phyloP scores from a whole-genome alignment of 2,113 vertebrate genomes.

The Rhinopomastus cyanomelas region DNA sequence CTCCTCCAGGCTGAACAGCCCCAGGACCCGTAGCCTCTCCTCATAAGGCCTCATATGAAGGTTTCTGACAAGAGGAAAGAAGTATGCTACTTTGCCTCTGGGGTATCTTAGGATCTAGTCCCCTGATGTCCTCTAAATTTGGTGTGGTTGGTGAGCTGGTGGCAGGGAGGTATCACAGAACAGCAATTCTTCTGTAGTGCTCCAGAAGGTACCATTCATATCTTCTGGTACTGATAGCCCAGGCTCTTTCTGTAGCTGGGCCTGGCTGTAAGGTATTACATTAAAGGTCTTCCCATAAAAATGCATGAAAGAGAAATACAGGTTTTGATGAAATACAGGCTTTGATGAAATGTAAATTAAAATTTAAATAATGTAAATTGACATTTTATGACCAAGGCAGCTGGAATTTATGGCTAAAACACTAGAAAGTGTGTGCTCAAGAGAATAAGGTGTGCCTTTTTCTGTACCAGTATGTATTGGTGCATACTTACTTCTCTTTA shows the following conservation, averaged over 20 bases:
- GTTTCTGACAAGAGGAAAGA: not conserved
- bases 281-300: not conserved
- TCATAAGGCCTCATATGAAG: too few species aligned
- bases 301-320: not conserved
- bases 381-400: not conserved
- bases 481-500: slow-evolving; percentile 92
- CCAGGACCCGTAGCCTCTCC: too few species aligned
- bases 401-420: not conserved
- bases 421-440: rapidly evolving
- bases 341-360: too few species aligned
- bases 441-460: not conserved
- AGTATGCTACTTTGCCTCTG: not conserved
- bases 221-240: not conserved
- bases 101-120: not conserved
- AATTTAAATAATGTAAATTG: not conserved
- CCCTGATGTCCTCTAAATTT: not conserved
- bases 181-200: rapidly evolving
- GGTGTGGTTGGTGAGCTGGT: not conserved
- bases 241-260: not conserved
- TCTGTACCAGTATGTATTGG: not conserved
- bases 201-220: not conserved
- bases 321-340: not conserved
- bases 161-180: not conserved
- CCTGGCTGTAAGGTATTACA: not conserved
- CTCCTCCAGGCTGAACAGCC: too few species aligned